Conservation (phyloP, 2,888 invertebrate species). For the Ennomos quercinarius region DNA sequence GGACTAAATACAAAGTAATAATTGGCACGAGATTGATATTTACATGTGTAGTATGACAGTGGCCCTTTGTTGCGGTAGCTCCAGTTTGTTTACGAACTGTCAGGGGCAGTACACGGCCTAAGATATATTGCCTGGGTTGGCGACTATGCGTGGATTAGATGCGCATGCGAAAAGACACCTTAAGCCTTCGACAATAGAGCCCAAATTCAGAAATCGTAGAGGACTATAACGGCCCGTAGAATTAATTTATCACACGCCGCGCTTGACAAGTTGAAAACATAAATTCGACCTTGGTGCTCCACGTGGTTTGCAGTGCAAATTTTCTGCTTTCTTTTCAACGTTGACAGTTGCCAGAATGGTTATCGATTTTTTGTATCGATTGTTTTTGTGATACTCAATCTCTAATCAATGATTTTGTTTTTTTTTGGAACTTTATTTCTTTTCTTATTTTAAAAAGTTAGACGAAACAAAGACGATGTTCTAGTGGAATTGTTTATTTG, state of each 20-base stretch:
- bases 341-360: slow-evolving; percentile 28
- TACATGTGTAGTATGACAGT: slow-evolving; percentile 54
- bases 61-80: slow-evolving; percentile 82
- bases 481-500: too few species aligned
- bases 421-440: too few species aligned
- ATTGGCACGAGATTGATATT: slow-evolving; percentile 45
- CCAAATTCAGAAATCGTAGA: slow-evolving; percentile 39
- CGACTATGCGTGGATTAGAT: slow-evolving; percentile 80
- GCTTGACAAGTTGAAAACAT: slow-evolving; percentile 86
- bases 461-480: too few species aligned
- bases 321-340: slow-evolving; percentile 52
- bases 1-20: slow-evolving; percentile 32
- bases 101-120: slow-evolving; percentile 85
- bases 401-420: too few species aligned
- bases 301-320: slow-evolving; percentile 75
- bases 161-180: slow-evolving; percentile 56
- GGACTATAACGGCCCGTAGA: slow-evolving; percentile 82
- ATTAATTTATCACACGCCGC: slow-evolving; percentile 86
- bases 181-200: slow-evolving; percentile 45
- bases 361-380: slow-evolving; percentile 34
- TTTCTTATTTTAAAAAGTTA: too few species aligned
- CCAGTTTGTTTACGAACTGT: slow-evolving; percentile 87
- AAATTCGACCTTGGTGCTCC: slow-evolving; percentile 85
- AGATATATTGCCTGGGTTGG: slow-evolving; percentile 86
- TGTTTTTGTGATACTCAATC: slow-evolving; percentile 12